Percentiles rank a stretch among this genome's conserved stretches.
These are phyloP conservation scores for Probaryconus sp. DNA, from an alignment of 1,140 invertebrate species.

Conservation along the genomic window DNA sequence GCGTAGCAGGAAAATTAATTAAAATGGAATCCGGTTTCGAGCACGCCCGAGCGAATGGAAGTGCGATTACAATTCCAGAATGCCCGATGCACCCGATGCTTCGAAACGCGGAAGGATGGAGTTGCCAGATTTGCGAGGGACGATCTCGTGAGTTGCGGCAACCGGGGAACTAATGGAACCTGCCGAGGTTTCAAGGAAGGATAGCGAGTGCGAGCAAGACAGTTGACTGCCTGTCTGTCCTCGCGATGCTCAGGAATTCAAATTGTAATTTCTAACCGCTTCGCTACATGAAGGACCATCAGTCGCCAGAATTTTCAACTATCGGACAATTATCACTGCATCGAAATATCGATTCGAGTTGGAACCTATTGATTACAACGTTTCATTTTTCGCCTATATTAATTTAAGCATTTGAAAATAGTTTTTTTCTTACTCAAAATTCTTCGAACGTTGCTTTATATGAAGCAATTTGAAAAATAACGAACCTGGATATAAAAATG, in stretches of 20 bases:
- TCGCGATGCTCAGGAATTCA: constrained; percentile 65
- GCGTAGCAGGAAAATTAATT: constrained; percentile 69
- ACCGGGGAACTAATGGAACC: constrained; percentile 42
- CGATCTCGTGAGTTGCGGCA: constrained; percentile 24
- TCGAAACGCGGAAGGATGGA: constrained; percentile 62
- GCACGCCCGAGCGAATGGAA: constrained; percentile 52
- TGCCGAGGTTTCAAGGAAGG: constrained; percentile 42
- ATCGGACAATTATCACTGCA: too few species aligned
- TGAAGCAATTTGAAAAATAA: too few species aligned
- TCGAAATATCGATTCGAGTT: too few species aligned
- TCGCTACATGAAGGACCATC: constrained; percentile 49
- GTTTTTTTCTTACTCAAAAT: too few species aligned
- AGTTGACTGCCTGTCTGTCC: constrained; percentile 50
- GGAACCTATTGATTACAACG: too few species aligned
- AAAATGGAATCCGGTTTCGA: constrained; percentile 68
- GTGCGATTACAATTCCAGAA: constrained; percentile 74
- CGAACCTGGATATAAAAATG: too few species aligned
- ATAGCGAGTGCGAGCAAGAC: constrained; percentile 18
- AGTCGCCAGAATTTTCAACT: constrained; percentile 19
- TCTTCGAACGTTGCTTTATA: too few species aligned
- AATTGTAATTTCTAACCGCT: constrained; percentile 71
- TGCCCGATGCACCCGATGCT: constrained; percentile 64
- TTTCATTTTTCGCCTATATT: too few species aligned
- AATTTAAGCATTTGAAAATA: too few species aligned
- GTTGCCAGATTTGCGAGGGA: constrained; percentile 54